Conservation (phyloP, 2,888 invertebrate species). For the Agrilus mali region DNA sequence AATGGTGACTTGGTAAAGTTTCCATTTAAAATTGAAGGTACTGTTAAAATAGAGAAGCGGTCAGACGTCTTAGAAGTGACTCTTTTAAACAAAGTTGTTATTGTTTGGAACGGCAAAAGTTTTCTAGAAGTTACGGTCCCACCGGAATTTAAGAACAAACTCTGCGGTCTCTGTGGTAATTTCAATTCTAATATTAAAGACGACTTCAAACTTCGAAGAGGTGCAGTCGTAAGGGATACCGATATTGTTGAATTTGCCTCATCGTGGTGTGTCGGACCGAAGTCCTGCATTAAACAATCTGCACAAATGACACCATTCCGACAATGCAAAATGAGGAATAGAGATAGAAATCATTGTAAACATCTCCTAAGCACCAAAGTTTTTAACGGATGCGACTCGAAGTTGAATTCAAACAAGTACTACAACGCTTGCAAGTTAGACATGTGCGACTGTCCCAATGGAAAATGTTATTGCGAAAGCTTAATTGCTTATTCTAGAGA, state of each 20-base stretch:
- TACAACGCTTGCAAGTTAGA: conserved; percentile 77
- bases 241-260: conserved; percentile 61
- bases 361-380: conserved; percentile 33
- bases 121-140: conserved; percentile 78
- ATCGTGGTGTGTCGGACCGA: conserved; percentile 84
- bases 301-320: conserved; percentile 32
- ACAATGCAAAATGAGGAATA: conserved; percentile 27
- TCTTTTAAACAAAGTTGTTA: conserved; percentile 64
- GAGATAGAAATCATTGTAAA: conserved; percentile 23
- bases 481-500: conserved; percentile 82
- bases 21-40: conserved; percentile 48
- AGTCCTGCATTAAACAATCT: conserved; percentile 50
- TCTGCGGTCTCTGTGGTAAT: conserved; percentile 92
- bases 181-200: conserved; percentile 80
- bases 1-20: conserved; percentile 63
- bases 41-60: conserved; percentile 49
- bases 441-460: conserved; percentile 72
- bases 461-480: conserved; percentile 79
- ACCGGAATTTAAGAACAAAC: conserved; percentile 55
- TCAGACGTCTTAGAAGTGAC: conserved; percentile 54
- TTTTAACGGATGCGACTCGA: conserved; percentile 67
- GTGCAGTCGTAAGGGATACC: conserved; percentile 51
- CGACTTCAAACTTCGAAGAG: conserved; percentile 60
- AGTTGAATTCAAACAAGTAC: conserved; percentile 70
- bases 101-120: conserved; percentile 89